Conservation (phyloP, 2,888 invertebrate genomes). For the Lithodes maja region DNA sequence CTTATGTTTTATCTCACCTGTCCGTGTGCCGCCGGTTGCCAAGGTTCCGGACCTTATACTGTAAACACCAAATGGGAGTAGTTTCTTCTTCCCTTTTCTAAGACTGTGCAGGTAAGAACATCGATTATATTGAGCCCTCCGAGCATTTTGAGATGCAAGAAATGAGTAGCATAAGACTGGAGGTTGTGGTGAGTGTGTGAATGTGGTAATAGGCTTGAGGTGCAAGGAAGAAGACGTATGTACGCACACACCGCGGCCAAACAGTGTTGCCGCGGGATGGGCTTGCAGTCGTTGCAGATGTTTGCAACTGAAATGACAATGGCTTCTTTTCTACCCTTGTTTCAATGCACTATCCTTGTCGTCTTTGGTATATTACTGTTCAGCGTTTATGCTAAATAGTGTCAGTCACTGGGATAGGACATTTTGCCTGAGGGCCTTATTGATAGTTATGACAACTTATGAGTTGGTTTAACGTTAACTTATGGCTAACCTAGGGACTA, state of each 20-base stretch:
- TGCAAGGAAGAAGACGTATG: slow-evolving; percentile 48
- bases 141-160: background rate
- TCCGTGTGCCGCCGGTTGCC: background rate
- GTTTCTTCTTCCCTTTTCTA: slow-evolving; percentile 60
- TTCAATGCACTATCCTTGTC: too few species aligned
- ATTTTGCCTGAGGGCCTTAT: too few species aligned
- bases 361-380: too few species aligned
- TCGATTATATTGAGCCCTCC: too few species aligned
- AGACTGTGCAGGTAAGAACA: slow-evolving; percentile 48
- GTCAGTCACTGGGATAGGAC: too few species aligned
- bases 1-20: slow-evolving; percentile 48
- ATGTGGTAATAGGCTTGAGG: background rate
- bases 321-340: background rate
- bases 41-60: slow-evolving; percentile 41
- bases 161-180: background rate
- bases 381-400: too few species aligned
- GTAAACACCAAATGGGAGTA: slow-evolving; percentile 58
- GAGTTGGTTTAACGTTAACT: too few species aligned
- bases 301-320: slow-evolving; percentile 5
- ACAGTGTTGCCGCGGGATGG: slow-evolving; percentile 53
- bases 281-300: slow-evolving; percentile 24
- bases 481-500: too few species aligned
- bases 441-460: too few species aligned
- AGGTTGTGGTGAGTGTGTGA: background rate
- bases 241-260: slow-evolving; percentile 55